Evolutionary conservation across 1,140 invertebrate genomes (phyloP).

Genomic region (Pinna nobilis): DNA sequence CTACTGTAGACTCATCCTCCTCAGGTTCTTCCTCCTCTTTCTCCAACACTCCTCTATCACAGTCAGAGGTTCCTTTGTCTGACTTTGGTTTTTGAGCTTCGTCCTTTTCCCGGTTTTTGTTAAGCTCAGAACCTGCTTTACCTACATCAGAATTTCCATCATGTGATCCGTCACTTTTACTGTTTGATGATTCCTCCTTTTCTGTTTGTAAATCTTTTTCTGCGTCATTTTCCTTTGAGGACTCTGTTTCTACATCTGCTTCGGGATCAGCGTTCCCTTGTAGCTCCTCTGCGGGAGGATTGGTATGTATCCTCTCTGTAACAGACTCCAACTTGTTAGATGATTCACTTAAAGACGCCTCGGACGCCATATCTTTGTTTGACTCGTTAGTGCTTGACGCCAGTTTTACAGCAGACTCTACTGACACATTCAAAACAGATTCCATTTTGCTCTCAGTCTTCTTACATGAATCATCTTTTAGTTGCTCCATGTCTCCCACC

Average conservation of each 20-base stretch:
- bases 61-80: too few relatives aligned
- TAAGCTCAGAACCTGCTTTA: background rate
- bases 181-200: slow-evolving; percentile 1
- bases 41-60: too few relatives aligned
- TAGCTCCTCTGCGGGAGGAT: too few relatives aligned
- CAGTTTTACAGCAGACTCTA: too few relatives aligned
- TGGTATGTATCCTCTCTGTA: background rate
- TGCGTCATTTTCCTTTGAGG: background rate
- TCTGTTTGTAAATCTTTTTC: background rate
- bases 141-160: slow-evolving; percentile 11
- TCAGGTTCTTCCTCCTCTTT: slow-evolving; percentile 1
- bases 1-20: background rate
- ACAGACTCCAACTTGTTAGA: too few relatives aligned
- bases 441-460: too few relatives aligned
- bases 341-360: background rate
- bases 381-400: background rate
- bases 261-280: background rate
- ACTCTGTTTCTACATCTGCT: background rate
- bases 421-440: too few relatives aligned
- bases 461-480: too few relatives aligned
- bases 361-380: background rate
- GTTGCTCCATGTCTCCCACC: background rate
- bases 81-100: background rate
- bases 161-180: background rate
- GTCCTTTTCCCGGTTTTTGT: background rate